phyloP scores from a whole-genome alignment of 2,113 vertebrate species.

The Maylandia zebra region DNA sequence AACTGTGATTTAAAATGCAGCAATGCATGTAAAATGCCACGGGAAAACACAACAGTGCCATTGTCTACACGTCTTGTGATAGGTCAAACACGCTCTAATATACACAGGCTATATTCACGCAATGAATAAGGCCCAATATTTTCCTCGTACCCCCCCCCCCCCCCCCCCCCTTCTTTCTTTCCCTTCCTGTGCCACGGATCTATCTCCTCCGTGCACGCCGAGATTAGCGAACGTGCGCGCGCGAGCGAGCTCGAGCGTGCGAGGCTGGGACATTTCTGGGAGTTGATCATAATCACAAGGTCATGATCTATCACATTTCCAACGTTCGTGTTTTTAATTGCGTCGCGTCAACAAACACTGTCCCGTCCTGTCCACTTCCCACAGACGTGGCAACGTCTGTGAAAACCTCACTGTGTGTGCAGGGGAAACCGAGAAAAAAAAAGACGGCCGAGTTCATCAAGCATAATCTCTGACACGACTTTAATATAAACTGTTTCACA shows the following conservation, averaged over 20 bases:
- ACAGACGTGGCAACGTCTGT: conserved; percentile 59
- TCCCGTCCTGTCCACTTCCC: conserved; percentile 44
- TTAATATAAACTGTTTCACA: conserved; percentile 36
- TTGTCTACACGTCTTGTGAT: conserved; percentile 63
- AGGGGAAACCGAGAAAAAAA: neutral
- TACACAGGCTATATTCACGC: conserved; percentile 54
- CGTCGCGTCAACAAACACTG: conserved; percentile 14
- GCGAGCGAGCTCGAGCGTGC: neutral
- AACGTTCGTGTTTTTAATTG: neutral
- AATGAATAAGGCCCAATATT: conserved; percentile 45
- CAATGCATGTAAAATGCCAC: conserved; percentile 62
- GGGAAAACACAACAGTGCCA: conserved; percentile 60
- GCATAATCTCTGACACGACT: conserved; percentile 3
- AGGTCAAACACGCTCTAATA: conserved; percentile 63
- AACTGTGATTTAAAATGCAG: conserved; percentile 64
- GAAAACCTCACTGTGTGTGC: neutral
- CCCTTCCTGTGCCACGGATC: conserved; percentile 3
- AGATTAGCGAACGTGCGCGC: neutral
- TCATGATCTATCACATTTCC: conserved; percentile 24
- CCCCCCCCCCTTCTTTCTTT: neutral
- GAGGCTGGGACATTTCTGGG: conserved; percentile 25
- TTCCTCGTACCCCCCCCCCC: neutral
- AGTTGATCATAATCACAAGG: conserved; percentile 51
- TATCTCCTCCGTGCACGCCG: conserved; percentile 14
- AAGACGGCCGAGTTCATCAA: conserved; percentile 19